Evolutionary conservation across 2,797 vertebrate species (phyloP), one percentile per base, ranked within the genome.

Genomic region (Sarcophilus harrisii): DNA sequence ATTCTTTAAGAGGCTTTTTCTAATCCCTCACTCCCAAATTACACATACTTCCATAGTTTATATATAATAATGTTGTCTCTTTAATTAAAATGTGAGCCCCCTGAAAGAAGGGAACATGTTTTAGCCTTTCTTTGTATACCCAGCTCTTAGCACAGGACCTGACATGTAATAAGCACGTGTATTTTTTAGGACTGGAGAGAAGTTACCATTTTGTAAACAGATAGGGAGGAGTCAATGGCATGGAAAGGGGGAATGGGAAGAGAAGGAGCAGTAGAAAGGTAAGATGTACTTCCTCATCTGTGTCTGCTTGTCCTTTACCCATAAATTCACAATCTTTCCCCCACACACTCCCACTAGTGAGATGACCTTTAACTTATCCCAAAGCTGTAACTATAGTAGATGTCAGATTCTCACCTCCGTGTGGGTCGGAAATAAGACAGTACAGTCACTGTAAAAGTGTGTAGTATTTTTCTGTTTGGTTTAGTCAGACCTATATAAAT

Each of bases 401-500:
- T 28, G 0, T 91, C 59, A 91, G 91, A 93, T 66, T 45, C 66
- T 93, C 92, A 94, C 95, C 57, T 38, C 58, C 73, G 94, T 2
- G 24, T 94, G 81, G 97, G 96, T 3, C 95, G 97, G 91, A 28
- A 5, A 66, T 90, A 27, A 90, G 95, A 94, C 90, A 95, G 90
- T 1, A 38, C 57, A 93, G 32, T 90, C 96, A 90, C n/a, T 89
- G 55, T 59, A 90, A 91, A 95, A 96, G 90, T 90, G 87, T 95
- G 27, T 45, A 27, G 24, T 87, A 92, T 59, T 96, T 97, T 73
- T 93, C 90, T 96, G 87, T 96, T 94, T 94, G 30, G 55, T 95
- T 96, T 94, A 95, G 90, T 96, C 66, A 97, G 91, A 93, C 45
- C 96, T 87, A 97, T 30, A 96, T 94, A 94, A 96, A 96, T 96